phyloP scores from a whole-genome alignment of 2,888 invertebrate genomes.

The Pollenia amentaria region DNA sequence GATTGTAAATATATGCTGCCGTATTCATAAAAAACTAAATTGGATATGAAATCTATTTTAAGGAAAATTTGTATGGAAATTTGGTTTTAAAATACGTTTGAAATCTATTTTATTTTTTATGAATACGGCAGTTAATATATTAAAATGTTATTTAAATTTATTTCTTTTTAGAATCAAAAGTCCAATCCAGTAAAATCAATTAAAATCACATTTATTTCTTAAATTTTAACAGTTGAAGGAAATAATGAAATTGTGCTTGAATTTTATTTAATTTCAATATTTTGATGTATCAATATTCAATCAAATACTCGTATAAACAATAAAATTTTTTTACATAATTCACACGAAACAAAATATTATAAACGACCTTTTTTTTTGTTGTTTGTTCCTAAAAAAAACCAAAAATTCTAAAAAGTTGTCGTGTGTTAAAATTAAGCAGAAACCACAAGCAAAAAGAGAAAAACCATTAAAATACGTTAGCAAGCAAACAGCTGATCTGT shows the following conservation, averaged over 20 bases:
- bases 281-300: neutral
- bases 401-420: conserved; percentile 28
- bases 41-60: too few relatives aligned
- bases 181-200: neutral
- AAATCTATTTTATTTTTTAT: too few relatives aligned
- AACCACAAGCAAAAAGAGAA: neutral
- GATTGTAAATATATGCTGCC: too few relatives aligned
- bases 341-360: neutral
- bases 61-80: too few relatives aligned
- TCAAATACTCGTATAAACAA: too few relatives aligned
- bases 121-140: too few relatives aligned
- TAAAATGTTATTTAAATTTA: too few relatives aligned
- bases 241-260: conserved; percentile 6
- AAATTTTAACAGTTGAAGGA: conserved; percentile 5
- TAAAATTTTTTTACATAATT: neutral
- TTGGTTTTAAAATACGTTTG: too few relatives aligned
- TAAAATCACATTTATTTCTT: conserved; percentile 11
- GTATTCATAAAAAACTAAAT: too few relatives aligned
- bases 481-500: conserved; percentile 52
- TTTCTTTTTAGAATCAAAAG: neutral
- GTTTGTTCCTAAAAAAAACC: neutral
- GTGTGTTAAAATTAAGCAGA: conserved; percentile 5
- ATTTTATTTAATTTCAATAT: conserved; percentile 6
- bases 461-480: too few relatives aligned
- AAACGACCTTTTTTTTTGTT: neutral